These are phyloP conservation scores for Chrysomela aeneicollis DNA, from an alignment of 2,888 invertebrate genomes.

Conservation along the genomic window DNA sequence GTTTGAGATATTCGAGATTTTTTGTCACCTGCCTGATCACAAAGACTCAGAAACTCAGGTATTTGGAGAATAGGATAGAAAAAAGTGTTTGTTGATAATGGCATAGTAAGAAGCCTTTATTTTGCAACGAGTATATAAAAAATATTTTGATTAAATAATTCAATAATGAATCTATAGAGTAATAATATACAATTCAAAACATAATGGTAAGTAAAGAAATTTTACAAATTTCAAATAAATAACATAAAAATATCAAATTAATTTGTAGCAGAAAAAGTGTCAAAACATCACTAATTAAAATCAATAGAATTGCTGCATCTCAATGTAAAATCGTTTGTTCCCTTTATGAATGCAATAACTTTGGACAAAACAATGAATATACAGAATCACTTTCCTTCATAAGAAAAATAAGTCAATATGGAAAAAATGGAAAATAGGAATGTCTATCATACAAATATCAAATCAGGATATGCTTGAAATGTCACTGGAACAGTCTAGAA, in stretches of 20 bases:
- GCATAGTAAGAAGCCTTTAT: not conserved
- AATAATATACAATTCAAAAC: not conserved
- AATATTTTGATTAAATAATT: not conserved
- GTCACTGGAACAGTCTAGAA: too few species aligned
- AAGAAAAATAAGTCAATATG: not conserved
- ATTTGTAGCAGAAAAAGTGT: not conserved
- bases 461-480: too few species aligned
- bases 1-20: too few species aligned
- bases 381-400: not conserved
- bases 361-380: not conserved
- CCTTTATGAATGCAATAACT: not conserved
- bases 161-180: not conserved
- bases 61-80: not conserved
- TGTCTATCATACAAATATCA: not conserved
- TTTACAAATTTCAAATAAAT: conserved; percentile 1
- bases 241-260: not conserved
- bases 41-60: too few species aligned
- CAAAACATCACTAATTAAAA: not conserved
- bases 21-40: too few species aligned
- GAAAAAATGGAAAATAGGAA: not conserved
- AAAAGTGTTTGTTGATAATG: not conserved
- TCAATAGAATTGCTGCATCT: not conserved
- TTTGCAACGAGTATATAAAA: conserved; percentile 1
- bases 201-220: not conserved
- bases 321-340: not conserved